Percentiles rank a stretch among this genome's conserved stretches.
Evolutionary conservation across 2,113 vertebrate genomes (phyloP).

Genomic region (Colius striatus): DNA sequence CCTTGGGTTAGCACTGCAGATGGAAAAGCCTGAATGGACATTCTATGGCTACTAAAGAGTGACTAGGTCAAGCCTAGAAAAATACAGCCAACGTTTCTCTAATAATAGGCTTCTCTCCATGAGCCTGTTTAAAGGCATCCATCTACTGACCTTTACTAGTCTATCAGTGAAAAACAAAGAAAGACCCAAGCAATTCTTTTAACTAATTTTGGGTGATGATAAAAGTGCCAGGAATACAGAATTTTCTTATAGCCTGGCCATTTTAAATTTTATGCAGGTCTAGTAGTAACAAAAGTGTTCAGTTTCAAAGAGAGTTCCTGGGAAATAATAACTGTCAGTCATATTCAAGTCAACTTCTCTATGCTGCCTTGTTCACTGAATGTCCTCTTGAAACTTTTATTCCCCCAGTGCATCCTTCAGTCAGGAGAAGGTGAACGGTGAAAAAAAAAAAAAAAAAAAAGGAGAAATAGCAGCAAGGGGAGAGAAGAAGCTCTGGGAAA

Average conservation of each 20-base stretch:
- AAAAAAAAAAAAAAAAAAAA: neutral
- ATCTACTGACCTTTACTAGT: neutral
- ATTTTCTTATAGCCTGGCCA: neutral
- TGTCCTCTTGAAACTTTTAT: constrained; percentile 1
- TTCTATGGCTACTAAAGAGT: neutral
- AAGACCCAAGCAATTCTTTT: neutral
- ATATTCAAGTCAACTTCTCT: constrained; percentile 11
- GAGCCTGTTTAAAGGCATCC: neutral
- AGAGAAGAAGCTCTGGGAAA: neutral
- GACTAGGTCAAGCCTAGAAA: neutral
- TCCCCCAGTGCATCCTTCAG: neutral
- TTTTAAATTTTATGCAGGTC: neutral
- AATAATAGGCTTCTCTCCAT: neutral
- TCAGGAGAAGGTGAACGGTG: neutral
- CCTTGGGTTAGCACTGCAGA: neutral
- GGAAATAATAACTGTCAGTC: constrained; percentile 36
- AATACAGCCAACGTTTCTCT: neutral
- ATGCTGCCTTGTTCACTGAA: constrained; percentile 7
- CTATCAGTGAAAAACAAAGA: neutral
- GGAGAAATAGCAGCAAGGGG: neutral
- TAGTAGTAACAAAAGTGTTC: neutral
- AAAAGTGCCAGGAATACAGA: neutral
- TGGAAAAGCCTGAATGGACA: neutral
- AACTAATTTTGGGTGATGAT: neutral
- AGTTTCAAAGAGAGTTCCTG: constrained; percentile 28